Evolutionary conservation across 2,113 vertebrate genomes (phyloP), one percentile per base, ranked within the genome.

Genomic region (Perccottus glenii): DNA sequence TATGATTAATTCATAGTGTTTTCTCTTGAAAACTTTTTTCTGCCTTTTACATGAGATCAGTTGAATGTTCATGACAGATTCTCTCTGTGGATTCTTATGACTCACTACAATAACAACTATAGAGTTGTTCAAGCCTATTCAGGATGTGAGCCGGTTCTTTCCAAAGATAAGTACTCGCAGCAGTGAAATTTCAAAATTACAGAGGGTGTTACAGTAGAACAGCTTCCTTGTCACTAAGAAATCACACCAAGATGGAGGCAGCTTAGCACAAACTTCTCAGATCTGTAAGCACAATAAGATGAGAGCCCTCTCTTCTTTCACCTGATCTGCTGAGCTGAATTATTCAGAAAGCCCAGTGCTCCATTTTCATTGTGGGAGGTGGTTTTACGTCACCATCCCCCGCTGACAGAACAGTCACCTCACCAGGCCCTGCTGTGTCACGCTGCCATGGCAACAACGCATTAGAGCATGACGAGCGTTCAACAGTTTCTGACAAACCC

Each of bases 241-340:
- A 72, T 59, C 71, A 64, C 66, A 76, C 58, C 52, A 15, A 3
- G n/a, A 55, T 40, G 6, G 50, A 57, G 12, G 51, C 43, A 47
- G 49, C 46, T 52, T 0, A 12, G 16, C 42, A 52, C 15, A 57
- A 47, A 42, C 33, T 33, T 46, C 7, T 61, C 5, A 52, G 35
- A 81, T 70, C 52, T 70, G 46, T 5, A 16, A 46, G 48, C 64
- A 10, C 11, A 44, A 48, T 15, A 58, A 59, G 48, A 61, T 6
- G 73, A 77, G 64, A 67, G 73, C 63, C 0, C 0, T 47, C 60
- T 67, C 63, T 67, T 58, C 72, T 60, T 80, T 66, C 77, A 90
- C 77, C 75, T 67, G 85, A 88, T 77, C 80, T 56, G 75, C 69
- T 60, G 1, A 16, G 33, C 63, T 89, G 71, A 90, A 90, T 90